Evolutionary conservation across 2,113 vertebrate species (phyloP).

Genomic region (Tenebrosternarchus preto): DNA sequence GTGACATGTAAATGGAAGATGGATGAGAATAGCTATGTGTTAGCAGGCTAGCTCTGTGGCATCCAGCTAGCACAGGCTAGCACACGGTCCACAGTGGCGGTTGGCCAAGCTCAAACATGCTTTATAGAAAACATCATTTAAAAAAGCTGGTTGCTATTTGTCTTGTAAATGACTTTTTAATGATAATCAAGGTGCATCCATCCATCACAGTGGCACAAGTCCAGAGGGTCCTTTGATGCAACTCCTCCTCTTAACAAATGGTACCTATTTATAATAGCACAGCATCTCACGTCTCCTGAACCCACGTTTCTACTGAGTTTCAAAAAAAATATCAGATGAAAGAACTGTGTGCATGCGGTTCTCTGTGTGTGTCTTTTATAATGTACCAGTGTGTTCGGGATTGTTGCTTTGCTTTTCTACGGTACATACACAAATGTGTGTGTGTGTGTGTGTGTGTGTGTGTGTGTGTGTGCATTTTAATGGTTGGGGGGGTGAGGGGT

Average conservation of each 20-base stretch:
- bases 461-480: neutral
- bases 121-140: conserved; percentile 64
- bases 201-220: conserved; percentile 65
- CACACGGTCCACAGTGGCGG: conserved; percentile 47
- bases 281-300: neutral
- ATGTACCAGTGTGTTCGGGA: too few relatives aligned
- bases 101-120: conserved; percentile 50
- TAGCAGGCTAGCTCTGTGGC: neutral
- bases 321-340: neutral
- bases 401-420: too few relatives aligned
- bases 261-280: conserved; percentile 65
- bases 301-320: neutral
- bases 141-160: conserved; percentile 63
- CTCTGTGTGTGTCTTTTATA: neutral
- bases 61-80: conserved; percentile 34
- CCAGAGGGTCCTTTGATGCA: conserved; percentile 57
- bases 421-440: too few relatives aligned
- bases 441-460: too few relatives aligned
- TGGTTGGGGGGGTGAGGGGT: neutral
- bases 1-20: neutral
- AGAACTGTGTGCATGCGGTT: neutral
- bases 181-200: conserved; percentile 66
- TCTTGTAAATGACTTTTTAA: conserved; percentile 73
- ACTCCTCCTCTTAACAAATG: conserved; percentile 65
- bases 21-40: conserved; percentile 4